phyloP scores from a whole-genome alignment of 1,140 invertebrate genomes.

The Coelopa frigida region DNA sequence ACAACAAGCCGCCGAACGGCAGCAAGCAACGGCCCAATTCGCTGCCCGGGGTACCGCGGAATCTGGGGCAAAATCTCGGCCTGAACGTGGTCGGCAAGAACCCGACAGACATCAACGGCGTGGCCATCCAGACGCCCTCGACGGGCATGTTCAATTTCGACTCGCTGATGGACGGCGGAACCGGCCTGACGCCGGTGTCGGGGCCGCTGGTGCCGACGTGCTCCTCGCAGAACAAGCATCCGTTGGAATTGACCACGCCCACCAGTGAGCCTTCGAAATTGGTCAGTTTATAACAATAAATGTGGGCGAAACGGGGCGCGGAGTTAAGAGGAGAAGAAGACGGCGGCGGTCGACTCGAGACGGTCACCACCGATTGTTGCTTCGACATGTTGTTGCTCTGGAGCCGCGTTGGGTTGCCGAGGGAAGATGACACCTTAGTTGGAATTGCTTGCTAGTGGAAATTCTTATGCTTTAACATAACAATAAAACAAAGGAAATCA shows the following conservation, averaged over 20 bases:
- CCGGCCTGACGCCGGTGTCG: slow-evolving; percentile 78
- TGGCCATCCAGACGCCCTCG: slow-evolving; percentile 81
- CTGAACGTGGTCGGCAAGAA: slow-evolving; percentile 17
- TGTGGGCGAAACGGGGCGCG: neutral
- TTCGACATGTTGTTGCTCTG: neutral
- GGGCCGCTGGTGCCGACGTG: slow-evolving; percentile 60
- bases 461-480: too few species aligned
- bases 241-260: slow-evolving; percentile 61
- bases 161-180: slow-evolving; percentile 86
- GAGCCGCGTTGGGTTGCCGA: neutral
- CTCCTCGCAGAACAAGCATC: slow-evolving; percentile 60
- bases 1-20: slow-evolving; percentile 37
- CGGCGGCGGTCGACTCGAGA: neutral
- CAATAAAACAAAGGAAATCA: too few species aligned
- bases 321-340: slow-evolving; percentile 3
- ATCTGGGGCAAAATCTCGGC: slow-evolving; percentile 19
- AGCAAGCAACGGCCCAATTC: slow-evolving; percentile 55
- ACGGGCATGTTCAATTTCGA: slow-evolving; percentile 85
- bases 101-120: slow-evolving; percentile 59
- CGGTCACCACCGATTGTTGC: neutral
- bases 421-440: too few species aligned
- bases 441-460: too few species aligned
- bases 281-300: slow-evolving; percentile 61
- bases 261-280: slow-evolving; percentile 61
- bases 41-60: slow-evolving; percentile 43